Evolutionary conservation across 92 coral and sea anemone genomes (phyloP), one percentile per base, ranked within the genome.

Genomic region (Parazoanthus swiftii): DNA sequence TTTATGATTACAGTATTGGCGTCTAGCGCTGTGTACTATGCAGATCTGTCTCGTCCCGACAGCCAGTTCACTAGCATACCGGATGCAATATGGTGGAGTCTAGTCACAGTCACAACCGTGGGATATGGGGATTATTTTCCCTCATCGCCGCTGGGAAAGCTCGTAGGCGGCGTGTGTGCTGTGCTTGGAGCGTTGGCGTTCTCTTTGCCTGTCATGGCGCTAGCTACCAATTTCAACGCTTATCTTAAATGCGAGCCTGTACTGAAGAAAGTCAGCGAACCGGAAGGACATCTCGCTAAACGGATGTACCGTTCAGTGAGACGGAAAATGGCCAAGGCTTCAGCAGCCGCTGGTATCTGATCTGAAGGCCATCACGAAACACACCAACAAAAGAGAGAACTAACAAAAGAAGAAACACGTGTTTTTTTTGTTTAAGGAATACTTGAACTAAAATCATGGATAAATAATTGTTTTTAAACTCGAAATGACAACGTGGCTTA

Each of bases 81-180:
- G 1, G 99, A 94, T 14, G 98, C 98, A 13, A 90, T 94, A n/a
- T 97, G 99, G 99, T 97, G 98, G 99, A 94, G 98, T 18, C 29
- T 95, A 0, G 96, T 92, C 4, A 96, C 99, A 3, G 91, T 96
- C 0, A 95, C 96, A 15, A 95, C 98, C 0, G 99, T 97, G 0
- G 99, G 99, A 0, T 97, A 95, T 58, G 99, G 99, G 0, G 98
- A 97, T 50, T 85, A 81, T 43, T 94, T 89, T 50, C 99, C 99
- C 8, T 86, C 89, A 20, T 90, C 96, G 1, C 77, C 82, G 20
- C 89, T 90, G 26, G 99, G 99, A 2, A 92, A 90, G 67, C 63
- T 96, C 59, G 95, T 96, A 8, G 99, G 99, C 0, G 85, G 96
- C 46, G 77, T 96, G 6, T 96, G 99, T 85, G 96, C 99, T 0